Base-by-base conservation (phyloP, 1,140 invertebrate genomes). In the Limonius californicus region DNA sequence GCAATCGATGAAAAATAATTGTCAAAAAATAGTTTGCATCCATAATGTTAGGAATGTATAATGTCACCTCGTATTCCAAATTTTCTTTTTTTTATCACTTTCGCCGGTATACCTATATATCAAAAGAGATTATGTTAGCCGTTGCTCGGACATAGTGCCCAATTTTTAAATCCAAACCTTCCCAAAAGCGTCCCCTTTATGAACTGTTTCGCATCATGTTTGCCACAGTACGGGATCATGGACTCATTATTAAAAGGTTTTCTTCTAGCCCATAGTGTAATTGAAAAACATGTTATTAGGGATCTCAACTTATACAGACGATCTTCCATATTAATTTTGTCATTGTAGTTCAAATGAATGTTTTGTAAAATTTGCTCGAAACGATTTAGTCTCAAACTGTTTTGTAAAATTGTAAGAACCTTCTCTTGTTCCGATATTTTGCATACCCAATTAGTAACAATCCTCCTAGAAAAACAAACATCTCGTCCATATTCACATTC, bases 371-470 rank as follows among this genome's bases (percentile, higher is more conserved):
- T 61, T 35, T 55, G 50, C 30, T 61, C 59, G 27, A 54, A 61
- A 61, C 59, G 50, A 54, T 62, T 57, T 23, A 30, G 55, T 2
- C 32, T n/a, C 43, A 62, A 57, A 62, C 54, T 57, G 14, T 62
- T 18, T 18, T 21, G 35, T 30, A 62, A 47, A 39, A 62, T 54
- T 57, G 23, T 57, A 1, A 54, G 54, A 9, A 57, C 60, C 42
- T 39, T 45, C 54, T 43, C 21, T 45, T 58, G 45, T 58, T 45
- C 21, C 54, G 39, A 19, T 47, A 58, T 39, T 62, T 62, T 9
- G 61, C 61, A 27, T 55, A 61, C 9, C 32, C 50, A 32, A 35
- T 56, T 20, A 61, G n/a, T 16, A 61, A 19, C 11, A 57, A 47
- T 30, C 39, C 61, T 4, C 54, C 61, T 1, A 62, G 47, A 45